phyloP scores from a whole-genome alignment of 2,113 vertebrate genomes.

The Myxocyprinus asiaticus region DNA sequence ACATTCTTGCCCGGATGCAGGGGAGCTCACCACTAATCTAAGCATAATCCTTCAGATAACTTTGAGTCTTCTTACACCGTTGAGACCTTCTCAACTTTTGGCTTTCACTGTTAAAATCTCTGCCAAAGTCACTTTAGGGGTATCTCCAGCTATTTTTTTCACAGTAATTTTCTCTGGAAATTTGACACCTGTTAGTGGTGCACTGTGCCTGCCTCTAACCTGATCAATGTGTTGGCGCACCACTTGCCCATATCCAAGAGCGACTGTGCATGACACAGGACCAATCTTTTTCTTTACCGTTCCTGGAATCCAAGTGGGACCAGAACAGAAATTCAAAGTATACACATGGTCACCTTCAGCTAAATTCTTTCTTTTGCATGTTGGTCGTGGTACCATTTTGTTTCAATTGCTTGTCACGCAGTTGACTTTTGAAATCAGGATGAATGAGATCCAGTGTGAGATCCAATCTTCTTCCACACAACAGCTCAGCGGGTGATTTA shows the following conservation, averaged over 20 bases:
- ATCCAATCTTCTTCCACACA: constrained; percentile 17
- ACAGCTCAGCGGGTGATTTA: constrained; percentile 34
- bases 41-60: too few relatives aligned
- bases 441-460: constrained; percentile 29
- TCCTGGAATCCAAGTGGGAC: neutral
- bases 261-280: neutral
- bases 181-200: too few relatives aligned
- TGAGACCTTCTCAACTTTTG: too few relatives aligned
- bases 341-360: neutral
- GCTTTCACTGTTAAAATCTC: too few relatives aligned
- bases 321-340: neutral
- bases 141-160: too few relatives aligned
- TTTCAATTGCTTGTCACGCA: neutral
- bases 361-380: neutral
- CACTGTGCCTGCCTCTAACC: too few relatives aligned
- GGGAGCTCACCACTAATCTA: too few relatives aligned
- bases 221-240: neutral
- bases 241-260: neutral
- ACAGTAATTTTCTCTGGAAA: too few relatives aligned
- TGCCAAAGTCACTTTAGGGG: too few relatives aligned
- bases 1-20: too few relatives aligned
- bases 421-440: constrained; percentile 9
- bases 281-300: neutral
- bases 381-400: constrained; percentile 32
- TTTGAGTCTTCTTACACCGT: too few relatives aligned